A percentile compares a stretch with the other conserved stretches of the same genome.
phyloP scores from a whole-genome alignment of 2,113 vertebrate species.

The Thamnaconus septentrionalis region DNA sequence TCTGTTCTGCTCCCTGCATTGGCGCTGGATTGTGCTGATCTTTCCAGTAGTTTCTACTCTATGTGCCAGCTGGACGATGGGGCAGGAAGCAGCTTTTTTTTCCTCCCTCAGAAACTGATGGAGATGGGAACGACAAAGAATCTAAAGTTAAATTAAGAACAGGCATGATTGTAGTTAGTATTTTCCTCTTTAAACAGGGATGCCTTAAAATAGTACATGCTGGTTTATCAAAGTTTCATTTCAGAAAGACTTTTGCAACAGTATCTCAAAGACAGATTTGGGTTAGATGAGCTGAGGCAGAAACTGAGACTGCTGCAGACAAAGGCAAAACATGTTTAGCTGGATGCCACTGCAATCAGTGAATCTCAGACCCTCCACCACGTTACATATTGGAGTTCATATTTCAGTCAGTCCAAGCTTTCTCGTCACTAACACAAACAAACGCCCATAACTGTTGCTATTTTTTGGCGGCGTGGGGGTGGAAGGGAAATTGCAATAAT shows the following conservation, averaged over 20 bases:
- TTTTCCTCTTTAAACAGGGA: too few species aligned
- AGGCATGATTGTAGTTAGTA: too few species aligned
- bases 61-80: slow-evolving; percentile 62
- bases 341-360: slow-evolving; percentile 21
- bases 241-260: neutral
- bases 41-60: slow-evolving; percentile 57
- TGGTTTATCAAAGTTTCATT: too few species aligned
- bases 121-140: neutral
- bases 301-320: neutral
- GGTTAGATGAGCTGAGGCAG: neutral
- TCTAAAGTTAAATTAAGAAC: neutral
- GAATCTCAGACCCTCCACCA: slow-evolving; percentile 5
- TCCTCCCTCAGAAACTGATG: slow-evolving; percentile 30
- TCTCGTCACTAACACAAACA: neutral
- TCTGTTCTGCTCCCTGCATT: slow-evolving; percentile 37
- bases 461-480: too few species aligned
- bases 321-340: slow-evolving; percentile 13
- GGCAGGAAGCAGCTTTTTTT: slow-evolving; percentile 67
- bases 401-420: slow-evolving; percentile 17
- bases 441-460: too few species aligned
- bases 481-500: neutral
- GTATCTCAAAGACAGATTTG: neutral
- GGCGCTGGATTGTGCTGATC: slow-evolving; percentile 37
- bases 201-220: too few species aligned
- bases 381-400: slow-evolving; percentile 17